Percentiles rank a stretch among this genome's conserved stretches.
phyloP scores from a whole-genome alignment of 2,113 vertebrate species.

The Jaculus jaculus region DNA sequence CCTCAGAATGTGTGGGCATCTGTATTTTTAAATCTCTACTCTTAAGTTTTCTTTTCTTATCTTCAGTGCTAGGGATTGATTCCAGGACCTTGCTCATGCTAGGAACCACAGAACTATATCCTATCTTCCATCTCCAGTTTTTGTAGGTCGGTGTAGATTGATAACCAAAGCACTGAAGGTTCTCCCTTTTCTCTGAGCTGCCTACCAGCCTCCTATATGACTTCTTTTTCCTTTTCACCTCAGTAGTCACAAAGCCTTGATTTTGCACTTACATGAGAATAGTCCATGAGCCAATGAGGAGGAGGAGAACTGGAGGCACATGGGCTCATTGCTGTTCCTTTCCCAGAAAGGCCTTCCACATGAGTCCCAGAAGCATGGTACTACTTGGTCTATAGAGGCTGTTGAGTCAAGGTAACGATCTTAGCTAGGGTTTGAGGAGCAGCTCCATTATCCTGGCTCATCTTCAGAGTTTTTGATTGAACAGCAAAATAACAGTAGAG shows the following conservation, averaged over 20 bases:
- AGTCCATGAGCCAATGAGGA: background rate
- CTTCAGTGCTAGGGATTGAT: background rate
- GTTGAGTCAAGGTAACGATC: background rate
- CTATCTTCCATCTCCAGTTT: background rate
- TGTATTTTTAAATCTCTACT: background rate
- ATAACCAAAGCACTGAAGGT: background rate
- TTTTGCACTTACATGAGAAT: constrained; percentile 29
- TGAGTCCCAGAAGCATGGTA: background rate
- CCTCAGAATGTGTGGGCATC: background rate
- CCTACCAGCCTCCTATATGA: background rate
- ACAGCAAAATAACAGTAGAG: background rate
- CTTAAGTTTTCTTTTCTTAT: background rate
- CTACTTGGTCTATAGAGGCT: background rate
- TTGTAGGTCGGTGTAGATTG: background rate
- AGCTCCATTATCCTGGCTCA: background rate
- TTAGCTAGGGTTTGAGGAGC: background rate
- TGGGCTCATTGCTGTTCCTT: background rate
- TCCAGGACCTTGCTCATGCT: background rate
- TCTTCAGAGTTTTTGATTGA: background rate
- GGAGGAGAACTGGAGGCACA: background rate
- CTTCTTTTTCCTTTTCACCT: background rate
- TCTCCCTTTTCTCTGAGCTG: background rate
- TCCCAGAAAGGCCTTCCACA: background rate
- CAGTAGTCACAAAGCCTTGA: background rate
- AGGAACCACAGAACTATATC: no score